These are phyloP conservation scores for Ectemnius cavifrons DNA, from an alignment of 2,888 invertebrate genomes.

Conservation along the genomic window DNA sequence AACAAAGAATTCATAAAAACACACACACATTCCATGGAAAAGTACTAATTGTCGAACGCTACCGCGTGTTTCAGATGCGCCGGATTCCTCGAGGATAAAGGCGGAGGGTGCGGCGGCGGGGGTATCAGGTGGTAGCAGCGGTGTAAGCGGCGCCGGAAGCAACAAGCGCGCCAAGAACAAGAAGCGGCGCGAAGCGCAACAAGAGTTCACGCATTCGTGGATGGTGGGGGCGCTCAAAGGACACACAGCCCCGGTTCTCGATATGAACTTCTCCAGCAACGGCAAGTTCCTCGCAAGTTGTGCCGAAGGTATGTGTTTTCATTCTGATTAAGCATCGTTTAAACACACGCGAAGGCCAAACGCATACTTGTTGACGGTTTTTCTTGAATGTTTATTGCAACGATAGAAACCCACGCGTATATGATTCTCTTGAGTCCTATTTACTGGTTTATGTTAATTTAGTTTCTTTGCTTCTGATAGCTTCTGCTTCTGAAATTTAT, in stretches of 20 bases:
- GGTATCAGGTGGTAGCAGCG: conserved; percentile 1
- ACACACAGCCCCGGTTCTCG: conserved; percentile 86
- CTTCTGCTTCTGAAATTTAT: no score
- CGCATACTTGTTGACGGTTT: no score
- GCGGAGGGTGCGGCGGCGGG: conserved; percentile 21
- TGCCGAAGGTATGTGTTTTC: conserved; percentile 84
- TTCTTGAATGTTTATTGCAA: no score
- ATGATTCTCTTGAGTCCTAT: no score
- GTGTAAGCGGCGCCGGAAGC: conserved; percentile 18
- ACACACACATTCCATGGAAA: no score
- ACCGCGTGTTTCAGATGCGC: conserved; percentile 30
- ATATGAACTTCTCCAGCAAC: conserved; percentile 90
- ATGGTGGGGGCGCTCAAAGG: conserved; percentile 89
- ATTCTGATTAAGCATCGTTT: no score
- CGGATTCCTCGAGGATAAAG: conserved; percentile 37
- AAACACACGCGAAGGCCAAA: no score
- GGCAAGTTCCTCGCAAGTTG: conserved; percentile 92
- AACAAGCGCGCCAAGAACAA: conserved; percentile 71
- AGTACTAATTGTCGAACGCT: no score
- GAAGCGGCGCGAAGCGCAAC: conserved; percentile 72
- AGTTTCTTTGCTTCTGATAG: no score
- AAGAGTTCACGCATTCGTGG: conserved; percentile 81
- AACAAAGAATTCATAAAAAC: no score
- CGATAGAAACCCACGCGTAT: no score
- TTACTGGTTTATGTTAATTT: no score